These are phyloP conservation scores for Drosophila algonquin DNA, from an alignment of 2,888 invertebrate species.

Conservation along the genomic window DNA sequence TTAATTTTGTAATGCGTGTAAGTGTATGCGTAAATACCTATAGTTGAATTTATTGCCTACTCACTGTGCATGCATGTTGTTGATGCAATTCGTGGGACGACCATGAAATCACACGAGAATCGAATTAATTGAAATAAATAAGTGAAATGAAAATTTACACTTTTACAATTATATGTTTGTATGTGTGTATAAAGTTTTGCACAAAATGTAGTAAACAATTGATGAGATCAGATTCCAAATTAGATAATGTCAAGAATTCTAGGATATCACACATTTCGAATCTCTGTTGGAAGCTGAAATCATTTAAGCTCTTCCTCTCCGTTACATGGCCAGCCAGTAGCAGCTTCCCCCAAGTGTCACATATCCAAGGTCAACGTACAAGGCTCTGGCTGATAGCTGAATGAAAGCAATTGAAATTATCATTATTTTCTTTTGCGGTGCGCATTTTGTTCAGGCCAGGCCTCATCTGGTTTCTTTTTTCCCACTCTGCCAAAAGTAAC, in stretches of 20 bases:
- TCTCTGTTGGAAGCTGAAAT: background rate
- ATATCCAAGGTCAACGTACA: slow-evolving; percentile 54
- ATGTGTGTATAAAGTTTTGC: background rate
- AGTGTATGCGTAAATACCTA: slow-evolving; percentile 10
- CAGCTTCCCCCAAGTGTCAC: slow-evolving; percentile 19
- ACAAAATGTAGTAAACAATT: background rate
- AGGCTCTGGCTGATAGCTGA: background rate
- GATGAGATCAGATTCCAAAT: background rate
- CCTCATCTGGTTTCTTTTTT: background rate
- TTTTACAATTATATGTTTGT: background rate
- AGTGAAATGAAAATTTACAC: slow-evolving; percentile 6
- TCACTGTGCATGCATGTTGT: slow-evolving; percentile 40
- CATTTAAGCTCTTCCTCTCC: background rate
- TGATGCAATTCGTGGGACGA: slow-evolving; percentile 31
- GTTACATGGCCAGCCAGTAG: slow-evolving; percentile 14
- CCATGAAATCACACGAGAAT: slow-evolving; percentile 27
- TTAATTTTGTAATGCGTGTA: slow-evolving; percentile 4
- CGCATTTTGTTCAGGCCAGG: background rate
- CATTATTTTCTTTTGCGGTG: background rate
- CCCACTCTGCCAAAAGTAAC: background rate
- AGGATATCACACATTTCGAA: background rate
- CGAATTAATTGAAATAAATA: background rate
- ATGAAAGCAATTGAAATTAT: background rate
- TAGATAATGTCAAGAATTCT: background rate
- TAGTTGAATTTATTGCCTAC: slow-evolving; percentile 31